Evolutionary conservation across 2,113 vertebrate species (phyloP).

Genomic region (Herpetotheres cachinnans): DNA sequence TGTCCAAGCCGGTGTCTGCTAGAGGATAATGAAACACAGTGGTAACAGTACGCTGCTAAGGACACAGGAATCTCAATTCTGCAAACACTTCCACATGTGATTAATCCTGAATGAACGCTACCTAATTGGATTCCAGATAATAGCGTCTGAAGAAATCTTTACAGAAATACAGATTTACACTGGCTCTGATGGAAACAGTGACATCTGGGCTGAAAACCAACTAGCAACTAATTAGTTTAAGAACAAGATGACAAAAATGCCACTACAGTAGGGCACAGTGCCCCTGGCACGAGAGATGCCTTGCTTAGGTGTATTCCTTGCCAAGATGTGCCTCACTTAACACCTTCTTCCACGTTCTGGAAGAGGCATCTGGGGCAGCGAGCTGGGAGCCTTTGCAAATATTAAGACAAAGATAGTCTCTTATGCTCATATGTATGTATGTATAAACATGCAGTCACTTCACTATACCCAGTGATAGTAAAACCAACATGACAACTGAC

Average conservation of each 20-base stretch:
- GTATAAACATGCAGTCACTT: neutral
- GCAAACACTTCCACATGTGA: constrained; percentile 7
- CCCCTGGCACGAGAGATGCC: neutral
- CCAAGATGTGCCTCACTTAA: neutral
- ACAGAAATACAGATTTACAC: constrained; percentile 28
- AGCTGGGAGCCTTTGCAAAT: neutral
- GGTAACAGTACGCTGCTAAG: neutral
- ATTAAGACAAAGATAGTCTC: neutral
- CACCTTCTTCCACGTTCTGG: neutral
- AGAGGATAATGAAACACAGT: neutral
- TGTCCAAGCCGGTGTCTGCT: neutral
- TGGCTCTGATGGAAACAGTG: neutral
- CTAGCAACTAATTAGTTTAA: neutral
- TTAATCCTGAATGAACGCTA: neutral
- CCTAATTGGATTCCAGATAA: constrained; percentile 26
- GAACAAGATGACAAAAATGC: neutral
- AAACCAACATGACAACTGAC: neutral
- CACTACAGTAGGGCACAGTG: neutral
- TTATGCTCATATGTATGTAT: neutral
- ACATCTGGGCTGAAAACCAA: constrained; percentile 33
- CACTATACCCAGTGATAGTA: neutral
- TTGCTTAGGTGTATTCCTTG: neutral
- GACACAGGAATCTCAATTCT: neutral
- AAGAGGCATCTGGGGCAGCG: neutral
- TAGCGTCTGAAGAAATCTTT: constrained; percentile 2